A percentile compares a stretch with the other conserved stretches of the same genome.
These are phyloP conservation scores for Catharus fuscescens DNA, from an alignment of 2,113 vertebrate species.

Conservation along the genomic window DNA sequence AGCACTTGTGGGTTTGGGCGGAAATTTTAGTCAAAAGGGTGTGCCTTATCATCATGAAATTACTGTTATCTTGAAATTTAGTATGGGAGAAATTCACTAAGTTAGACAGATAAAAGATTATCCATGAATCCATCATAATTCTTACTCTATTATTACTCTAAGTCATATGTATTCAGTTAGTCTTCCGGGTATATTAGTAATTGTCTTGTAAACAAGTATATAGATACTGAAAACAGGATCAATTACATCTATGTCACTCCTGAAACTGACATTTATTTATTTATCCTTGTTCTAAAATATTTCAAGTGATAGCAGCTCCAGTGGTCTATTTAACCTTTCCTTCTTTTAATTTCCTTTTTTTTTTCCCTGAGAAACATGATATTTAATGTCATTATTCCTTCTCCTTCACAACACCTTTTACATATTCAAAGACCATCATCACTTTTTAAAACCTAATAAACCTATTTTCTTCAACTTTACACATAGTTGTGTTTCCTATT, in stretches of 20 bases:
- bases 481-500: not conserved
- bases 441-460: not conserved
- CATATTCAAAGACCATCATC: not conserved
- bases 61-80: not conserved
- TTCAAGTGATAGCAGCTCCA: not conserved
- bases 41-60: too few species aligned
- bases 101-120: not conserved
- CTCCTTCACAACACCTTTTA: not conserved
- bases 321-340: not conserved
- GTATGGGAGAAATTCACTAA: not conserved
- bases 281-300: not conserved
- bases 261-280: not conserved
- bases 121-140: not conserved
- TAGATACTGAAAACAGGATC: not conserved
- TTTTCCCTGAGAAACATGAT: not conserved
- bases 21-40: too few species aligned
- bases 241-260: not conserved
- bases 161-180: not conserved
- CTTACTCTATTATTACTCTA: not conserved
- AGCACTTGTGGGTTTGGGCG: too few species aligned
- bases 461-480: not conserved
- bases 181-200: not conserved
- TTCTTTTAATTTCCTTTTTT: not conserved
- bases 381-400: not conserved
- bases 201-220: not conserved